A percentile compares a stretch with the other conserved stretches of the same genome.
Conservation (phyloP, 2,113 vertebrate genomes). For the Leptosomus discolor region DNA sequence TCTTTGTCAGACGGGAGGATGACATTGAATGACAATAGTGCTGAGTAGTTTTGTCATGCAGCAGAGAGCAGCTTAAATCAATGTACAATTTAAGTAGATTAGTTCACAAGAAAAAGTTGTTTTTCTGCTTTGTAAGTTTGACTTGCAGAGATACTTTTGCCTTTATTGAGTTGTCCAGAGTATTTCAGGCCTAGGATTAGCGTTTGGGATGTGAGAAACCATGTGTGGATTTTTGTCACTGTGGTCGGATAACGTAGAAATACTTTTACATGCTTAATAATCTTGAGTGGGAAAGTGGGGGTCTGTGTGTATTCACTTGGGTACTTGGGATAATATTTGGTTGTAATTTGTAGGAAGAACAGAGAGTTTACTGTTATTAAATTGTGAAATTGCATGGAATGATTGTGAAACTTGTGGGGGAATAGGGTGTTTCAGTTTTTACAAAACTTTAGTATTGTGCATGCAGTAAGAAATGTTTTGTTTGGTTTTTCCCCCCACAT, state of each 20-base stretch:
- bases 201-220: neutral
- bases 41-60: neutral
- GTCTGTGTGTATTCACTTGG: neutral
- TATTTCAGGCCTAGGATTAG: neutral
- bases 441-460: neutral
- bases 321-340: neutral
- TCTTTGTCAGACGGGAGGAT: neutral
- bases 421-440: neutral
- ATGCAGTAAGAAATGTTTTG: neutral
- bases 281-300: neutral
- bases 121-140: neutral
- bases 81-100: neutral
- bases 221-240: neutral
- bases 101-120: neutral
- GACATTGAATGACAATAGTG: neutral
- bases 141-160: neutral
- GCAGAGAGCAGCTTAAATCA: neutral
- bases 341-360: neutral
- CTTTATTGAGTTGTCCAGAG: neutral
- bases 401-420: neutral
- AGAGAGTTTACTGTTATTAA: neutral
- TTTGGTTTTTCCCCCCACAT: fast-evolving
- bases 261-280: neutral
- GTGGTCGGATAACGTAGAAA: neutral
- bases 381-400: neutral